Conservation (phyloP, 2,113 vertebrate species). For the Aramus guarauna region DNA sequence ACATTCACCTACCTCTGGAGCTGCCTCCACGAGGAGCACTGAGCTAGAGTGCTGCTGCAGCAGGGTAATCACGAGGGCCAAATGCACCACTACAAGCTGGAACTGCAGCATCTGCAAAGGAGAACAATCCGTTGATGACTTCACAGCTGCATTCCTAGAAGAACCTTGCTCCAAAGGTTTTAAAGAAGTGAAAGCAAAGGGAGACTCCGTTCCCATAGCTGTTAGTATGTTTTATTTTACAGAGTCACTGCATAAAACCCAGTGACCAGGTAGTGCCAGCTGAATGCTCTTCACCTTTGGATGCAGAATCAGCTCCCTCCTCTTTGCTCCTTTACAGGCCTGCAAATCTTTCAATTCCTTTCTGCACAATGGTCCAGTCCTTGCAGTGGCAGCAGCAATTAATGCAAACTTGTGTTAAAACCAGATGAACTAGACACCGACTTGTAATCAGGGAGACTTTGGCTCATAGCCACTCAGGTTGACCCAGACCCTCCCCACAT, state of each 20-base stretch:
- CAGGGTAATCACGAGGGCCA: conserved; percentile 60
- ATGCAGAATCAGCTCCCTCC: not conserved
- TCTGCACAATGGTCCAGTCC: not conserved
- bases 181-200: not conserved
- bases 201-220: not conserved
- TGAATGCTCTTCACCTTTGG: not conserved
- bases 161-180: not conserved
- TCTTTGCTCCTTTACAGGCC: not conserved
- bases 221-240: not conserved
- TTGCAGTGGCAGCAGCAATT: not conserved
- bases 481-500: not conserved
- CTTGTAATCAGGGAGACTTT: not conserved
- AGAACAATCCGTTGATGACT: not conserved
- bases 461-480: not conserved
- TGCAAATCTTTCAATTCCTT: not conserved
- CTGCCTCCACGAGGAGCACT: not conserved
- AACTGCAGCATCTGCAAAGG: conserved; percentile 73
- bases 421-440: not conserved
- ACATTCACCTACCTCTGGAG: conserved; percentile 59
- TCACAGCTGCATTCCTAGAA: not conserved
- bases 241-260: not conserved
- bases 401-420: not conserved
- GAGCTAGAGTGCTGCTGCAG: conserved; percentile 54
- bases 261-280: not conserved
- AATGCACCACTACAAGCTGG: conserved; percentile 30